Base-by-base conservation (phyloP, 2,888 invertebrate genomes). In the Epirrhoe tristata region DNA sequence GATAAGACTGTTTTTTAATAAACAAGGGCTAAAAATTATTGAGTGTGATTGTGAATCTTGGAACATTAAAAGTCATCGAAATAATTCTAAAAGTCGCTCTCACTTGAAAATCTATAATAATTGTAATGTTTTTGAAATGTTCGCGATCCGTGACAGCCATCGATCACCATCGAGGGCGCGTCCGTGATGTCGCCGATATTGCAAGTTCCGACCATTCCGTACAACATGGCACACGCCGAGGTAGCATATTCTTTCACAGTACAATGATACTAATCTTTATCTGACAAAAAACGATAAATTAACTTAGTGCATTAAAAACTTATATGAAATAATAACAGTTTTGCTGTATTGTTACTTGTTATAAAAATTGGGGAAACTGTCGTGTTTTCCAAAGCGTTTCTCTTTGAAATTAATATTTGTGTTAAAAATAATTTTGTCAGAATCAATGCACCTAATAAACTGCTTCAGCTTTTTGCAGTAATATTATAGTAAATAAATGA, bases 181-280 rank as follows among this genome's bases (percentile, higher is more conserved):
- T 79, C 86, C 72, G 80, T 91, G 78, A 83, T 92, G 75, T 72
- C 90, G 77, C 86, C 92, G 51, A 80, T 91, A 70, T 81, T 93
- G 73, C 91, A 90, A 65, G 81, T 91, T 43, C 85, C 90, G 72
- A 83, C 86, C 67, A 70, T 89, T 66, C 63, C 67, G 1, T 73
- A 68, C 69, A 66, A 63, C 62, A 64, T 61, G 69, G 56, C 58
- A 46, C 66, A 91, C 66, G 68, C 67, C 59, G 71, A 63, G 85
- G 89, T 90, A 89, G 86, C 75, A 58, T 68, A 67, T 57, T 46
- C 36, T 67, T 63, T 69, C 66, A 59, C 67, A 66, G 53, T 66
- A 54, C 66, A 66, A 66, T 62, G 62, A 31, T 52, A 43, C 17
- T 24, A 16, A 48, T 0, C 12, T 43, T 12, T 12, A 43, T 12